These are phyloP conservation scores for Papilio gigon DNA, from an alignment of 2,888 invertebrate species.

Conservation along the genomic window DNA sequence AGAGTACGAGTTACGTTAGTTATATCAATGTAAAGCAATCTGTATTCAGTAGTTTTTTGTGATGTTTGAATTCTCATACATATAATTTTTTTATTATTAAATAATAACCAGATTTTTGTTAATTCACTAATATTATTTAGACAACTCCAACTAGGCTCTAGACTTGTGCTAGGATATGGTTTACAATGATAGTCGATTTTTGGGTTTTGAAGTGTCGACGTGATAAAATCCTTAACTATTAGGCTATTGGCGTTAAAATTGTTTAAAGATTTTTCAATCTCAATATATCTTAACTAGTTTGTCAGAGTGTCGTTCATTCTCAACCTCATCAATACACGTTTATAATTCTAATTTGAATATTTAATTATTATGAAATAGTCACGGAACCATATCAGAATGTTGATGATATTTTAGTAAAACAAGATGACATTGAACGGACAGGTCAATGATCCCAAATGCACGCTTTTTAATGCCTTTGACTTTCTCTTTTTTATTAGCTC, in stretches of 20 bases:
- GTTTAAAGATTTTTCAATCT: not conserved
- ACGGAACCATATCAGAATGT: conserved; percentile 10
- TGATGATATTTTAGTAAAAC: conserved; percentile 19
- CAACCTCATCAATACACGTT: not conserved
- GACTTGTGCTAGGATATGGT: too few relatives aligned
- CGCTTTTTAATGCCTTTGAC: conserved; percentile 9
- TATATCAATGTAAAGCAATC: too few relatives aligned
- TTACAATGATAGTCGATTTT: too few relatives aligned
- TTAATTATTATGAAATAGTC: conserved; percentile 21
- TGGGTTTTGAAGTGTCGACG: too few relatives aligned
- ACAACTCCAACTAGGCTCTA: too few relatives aligned
- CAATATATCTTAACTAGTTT: not conserved
- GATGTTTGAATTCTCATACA: too few relatives aligned
- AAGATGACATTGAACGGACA: conserved; percentile 22
- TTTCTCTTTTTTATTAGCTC: conserved; percentile 23
- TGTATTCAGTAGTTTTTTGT: too few relatives aligned
- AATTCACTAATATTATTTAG: too few relatives aligned
- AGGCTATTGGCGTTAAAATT: not conserved
- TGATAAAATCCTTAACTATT: too few relatives aligned
- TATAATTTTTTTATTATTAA: too few relatives aligned
- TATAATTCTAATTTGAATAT: not conserved
- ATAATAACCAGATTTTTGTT: too few relatives aligned
- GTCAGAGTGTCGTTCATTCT: not conserved
- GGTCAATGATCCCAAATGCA: conserved; percentile 16
- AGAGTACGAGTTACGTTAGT: too few relatives aligned